Percentiles rank a stretch among this genome's conserved stretches.
Conservation (phyloP, 1,140 invertebrate genomes). For the Wasmannia auropunctata region DNA sequence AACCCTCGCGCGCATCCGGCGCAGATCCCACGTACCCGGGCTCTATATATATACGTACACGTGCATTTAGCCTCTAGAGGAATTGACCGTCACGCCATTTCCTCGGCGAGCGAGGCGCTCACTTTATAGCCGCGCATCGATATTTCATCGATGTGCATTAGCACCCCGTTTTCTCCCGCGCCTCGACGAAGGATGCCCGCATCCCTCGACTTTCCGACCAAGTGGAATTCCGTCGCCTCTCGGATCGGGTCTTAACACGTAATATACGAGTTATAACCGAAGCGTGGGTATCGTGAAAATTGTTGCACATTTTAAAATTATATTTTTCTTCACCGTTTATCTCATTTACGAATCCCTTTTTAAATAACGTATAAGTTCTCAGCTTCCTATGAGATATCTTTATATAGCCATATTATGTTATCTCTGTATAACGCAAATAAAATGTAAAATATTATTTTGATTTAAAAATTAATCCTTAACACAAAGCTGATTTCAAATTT, state of each 20-base stretch:
- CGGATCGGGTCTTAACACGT: background rate
- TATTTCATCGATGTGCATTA: constrained; percentile 64
- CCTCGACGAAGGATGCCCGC: background rate
- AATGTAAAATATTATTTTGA: background rate
- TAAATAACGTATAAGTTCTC: background rate
- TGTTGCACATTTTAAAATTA: background rate
- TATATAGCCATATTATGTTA: background rate
- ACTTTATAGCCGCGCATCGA: constrained; percentile 65
- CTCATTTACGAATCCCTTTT: background rate
- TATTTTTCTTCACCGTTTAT: background rate
- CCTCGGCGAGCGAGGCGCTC: constrained; percentile 2
- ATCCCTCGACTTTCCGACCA: constrained; percentile 41
- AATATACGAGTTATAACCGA: constrained; percentile 10
- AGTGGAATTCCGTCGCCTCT: background rate
- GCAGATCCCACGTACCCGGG: constrained; percentile 27
- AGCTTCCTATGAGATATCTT: background rate
- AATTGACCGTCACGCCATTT: constrained; percentile 54
- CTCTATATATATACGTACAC: constrained; percentile 21
- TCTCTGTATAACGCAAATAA: background rate
- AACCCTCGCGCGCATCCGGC: constrained; percentile 25
- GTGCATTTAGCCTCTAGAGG: constrained; percentile 14
- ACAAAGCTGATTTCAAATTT: background rate
- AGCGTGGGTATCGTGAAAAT: background rate
- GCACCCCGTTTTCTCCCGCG: constrained; percentile 38
- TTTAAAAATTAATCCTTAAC: background rate